Conservation (phyloP, 2,888 invertebrate genomes). For the Auanema freiburgensis region DNA sequence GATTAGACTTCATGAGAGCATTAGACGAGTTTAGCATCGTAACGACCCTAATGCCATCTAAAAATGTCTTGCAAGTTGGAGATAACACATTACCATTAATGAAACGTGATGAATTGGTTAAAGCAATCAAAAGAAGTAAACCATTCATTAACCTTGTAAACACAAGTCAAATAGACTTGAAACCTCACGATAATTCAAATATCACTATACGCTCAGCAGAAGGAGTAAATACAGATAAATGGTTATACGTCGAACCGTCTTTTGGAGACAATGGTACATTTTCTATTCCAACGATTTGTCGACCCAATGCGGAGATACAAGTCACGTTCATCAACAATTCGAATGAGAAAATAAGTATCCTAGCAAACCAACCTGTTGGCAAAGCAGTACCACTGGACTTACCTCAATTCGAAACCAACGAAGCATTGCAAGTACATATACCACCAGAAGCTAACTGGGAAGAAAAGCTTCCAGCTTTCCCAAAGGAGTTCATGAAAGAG, state of each 20-base stretch:
- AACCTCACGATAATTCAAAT: too few relatives aligned
- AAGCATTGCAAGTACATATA: background rate
- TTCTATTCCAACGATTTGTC: too few relatives aligned
- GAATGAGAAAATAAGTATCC: too few relatives aligned
- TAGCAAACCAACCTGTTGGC: too few relatives aligned
- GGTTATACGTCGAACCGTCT: too few relatives aligned
- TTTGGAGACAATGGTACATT: too few relatives aligned
- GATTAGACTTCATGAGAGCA: slow-evolving; percentile 5
- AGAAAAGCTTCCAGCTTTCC: slow-evolving; percentile 1
- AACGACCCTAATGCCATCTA: background rate
- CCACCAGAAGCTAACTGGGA: slow-evolving; percentile 12
- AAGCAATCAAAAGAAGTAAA: background rate
- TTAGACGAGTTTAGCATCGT: background rate
- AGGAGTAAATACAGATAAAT: too few relatives aligned
- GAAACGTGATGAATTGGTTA: background rate
- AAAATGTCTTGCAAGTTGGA: slow-evolving; percentile 5
- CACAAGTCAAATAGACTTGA: too few relatives aligned
- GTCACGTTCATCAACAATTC: background rate
- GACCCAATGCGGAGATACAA: background rate
- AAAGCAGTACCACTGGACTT: too few relatives aligned
- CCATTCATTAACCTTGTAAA: too few relatives aligned
- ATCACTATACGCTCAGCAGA: too few relatives aligned
- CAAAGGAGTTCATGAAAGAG: background rate
- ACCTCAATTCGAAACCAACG: too few relatives aligned
- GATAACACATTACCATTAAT: slow-evolving; percentile 4